These are phyloP conservation scores for Chaetorhynchus papuensis DNA, from an alignment of 2,113 vertebrate genomes.

Conservation along the genomic window DNA sequence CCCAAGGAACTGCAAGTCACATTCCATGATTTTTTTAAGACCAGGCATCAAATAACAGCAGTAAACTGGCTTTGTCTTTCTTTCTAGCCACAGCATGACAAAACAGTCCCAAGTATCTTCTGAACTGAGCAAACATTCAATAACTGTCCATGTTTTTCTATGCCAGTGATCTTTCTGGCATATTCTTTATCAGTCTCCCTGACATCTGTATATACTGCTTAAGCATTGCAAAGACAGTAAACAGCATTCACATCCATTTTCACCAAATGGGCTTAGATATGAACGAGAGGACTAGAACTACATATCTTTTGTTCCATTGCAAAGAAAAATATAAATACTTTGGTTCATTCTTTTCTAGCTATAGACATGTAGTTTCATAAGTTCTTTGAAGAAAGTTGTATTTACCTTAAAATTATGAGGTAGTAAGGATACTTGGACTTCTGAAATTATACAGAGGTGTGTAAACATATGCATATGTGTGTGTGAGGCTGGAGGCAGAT, in stretches of 20 bases:
- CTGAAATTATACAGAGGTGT: neutral
- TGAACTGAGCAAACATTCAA: neutral
- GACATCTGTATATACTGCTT: neutral
- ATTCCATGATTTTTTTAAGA: neutral
- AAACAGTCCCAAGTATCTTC: neutral
- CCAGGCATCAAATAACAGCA: neutral
- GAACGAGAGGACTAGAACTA: neutral
- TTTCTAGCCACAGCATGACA: neutral
- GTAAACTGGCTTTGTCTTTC: neutral
- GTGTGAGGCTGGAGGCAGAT: neutral
- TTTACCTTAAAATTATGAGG: neutral
- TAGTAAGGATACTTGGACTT: neutral
- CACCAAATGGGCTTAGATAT: neutral
- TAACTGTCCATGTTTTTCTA: neutral
- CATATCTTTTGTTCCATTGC: neutral
- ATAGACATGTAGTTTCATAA: neutral
- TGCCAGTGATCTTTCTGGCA: neutral
- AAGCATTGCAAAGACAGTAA: neutral
- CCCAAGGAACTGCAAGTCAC: neutral
- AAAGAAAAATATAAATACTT: neutral
- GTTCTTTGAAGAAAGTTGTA: neutral
- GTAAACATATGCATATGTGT: fast-evolving
- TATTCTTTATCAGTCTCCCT: neutral
- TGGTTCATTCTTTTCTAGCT: neutral
- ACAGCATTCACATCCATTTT: neutral